Evolutionary conservation across 2,888 invertebrate genomes (phyloP).

Genomic region (Epirrita christyi): DNA sequence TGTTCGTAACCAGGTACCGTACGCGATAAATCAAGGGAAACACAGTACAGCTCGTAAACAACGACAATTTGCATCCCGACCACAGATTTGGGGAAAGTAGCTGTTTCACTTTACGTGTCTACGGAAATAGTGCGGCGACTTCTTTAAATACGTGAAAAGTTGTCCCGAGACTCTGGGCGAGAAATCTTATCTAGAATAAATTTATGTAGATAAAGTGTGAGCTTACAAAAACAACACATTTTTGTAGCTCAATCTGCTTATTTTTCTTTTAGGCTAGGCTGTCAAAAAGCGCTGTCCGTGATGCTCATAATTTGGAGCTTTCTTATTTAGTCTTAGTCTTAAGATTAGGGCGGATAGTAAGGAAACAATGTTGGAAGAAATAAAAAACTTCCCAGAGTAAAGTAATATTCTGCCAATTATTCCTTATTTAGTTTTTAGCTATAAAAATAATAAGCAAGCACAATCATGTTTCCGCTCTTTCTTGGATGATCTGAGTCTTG

Average conservation of each 20-base stretch:
- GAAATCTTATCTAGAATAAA: constrained; percentile 2
- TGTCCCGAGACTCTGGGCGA: constrained; percentile 1
- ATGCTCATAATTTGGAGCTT: too few relatives aligned
- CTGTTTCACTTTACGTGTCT: constrained; percentile 2
- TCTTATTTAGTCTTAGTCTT: too few relatives aligned
- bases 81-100: constrained; percentile 7
- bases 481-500: too few relatives aligned
- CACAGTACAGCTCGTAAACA: constrained; percentile 36
- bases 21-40: constrained; percentile 30
- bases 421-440: too few relatives aligned
- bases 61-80: constrained; percentile 32
- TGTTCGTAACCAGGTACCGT: constrained; percentile 18
- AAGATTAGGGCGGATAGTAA: too few relatives aligned
- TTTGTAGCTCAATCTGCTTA: neutral
- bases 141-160: constrained; percentile 11
- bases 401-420: too few relatives aligned
- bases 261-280: neutral
- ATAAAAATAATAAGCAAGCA: too few relatives aligned
- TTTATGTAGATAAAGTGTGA: neutral
- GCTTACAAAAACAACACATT: neutral
- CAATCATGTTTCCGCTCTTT: too few relatives aligned
- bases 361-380: too few relatives aligned
- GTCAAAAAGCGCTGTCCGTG: too few relatives aligned
- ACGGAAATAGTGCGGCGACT: neutral
- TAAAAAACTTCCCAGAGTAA: too few relatives aligned